Evolutionary conservation across 2,888 invertebrate species (phyloP).

Genomic region (Leucania comma): DNA sequence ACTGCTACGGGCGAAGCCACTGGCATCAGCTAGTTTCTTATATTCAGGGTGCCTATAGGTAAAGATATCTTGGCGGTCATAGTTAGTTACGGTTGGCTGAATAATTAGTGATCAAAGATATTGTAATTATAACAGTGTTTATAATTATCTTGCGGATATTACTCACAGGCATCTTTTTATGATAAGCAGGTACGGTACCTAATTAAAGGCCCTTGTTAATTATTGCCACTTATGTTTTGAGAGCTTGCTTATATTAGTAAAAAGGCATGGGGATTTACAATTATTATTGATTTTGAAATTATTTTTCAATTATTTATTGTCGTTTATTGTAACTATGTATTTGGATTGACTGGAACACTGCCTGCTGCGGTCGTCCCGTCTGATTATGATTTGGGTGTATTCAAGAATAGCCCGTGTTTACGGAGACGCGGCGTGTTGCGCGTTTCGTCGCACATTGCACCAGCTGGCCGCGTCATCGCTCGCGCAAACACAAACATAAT

Average conservation of each 20-base stretch:
- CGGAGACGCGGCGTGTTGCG: too few species aligned
- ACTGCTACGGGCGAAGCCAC: background rate
- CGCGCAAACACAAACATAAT: too few species aligned
- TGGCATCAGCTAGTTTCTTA: background rate
- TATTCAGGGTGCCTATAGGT: conserved; percentile 4
- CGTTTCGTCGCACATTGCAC: too few species aligned
- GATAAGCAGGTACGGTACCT: background rate
- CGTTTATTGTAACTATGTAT: too few species aligned
- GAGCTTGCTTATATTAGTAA: too few species aligned
- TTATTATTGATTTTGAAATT: background rate
- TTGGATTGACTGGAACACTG: too few species aligned
- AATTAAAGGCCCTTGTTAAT: conserved; percentile 5
- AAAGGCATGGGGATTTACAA: background rate
- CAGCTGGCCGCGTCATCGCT: too few species aligned
- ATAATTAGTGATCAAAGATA: conserved; percentile 22
- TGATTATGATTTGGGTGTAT: too few species aligned
- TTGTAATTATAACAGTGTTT: conserved; percentile 7
- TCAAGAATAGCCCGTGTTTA: too few species aligned
- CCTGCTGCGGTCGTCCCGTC: too few species aligned
- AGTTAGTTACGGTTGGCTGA: background rate
- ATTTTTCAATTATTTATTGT: too few species aligned
- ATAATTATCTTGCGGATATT: conserved; percentile 20
- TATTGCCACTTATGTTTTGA: background rate
- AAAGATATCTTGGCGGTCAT: background rate
- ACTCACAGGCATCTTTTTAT: conserved; percentile 4